These are phyloP conservation scores for Cyclina sinensis DNA, from an alignment of 1,140 invertebrate species.

Conservation along the genomic window DNA sequence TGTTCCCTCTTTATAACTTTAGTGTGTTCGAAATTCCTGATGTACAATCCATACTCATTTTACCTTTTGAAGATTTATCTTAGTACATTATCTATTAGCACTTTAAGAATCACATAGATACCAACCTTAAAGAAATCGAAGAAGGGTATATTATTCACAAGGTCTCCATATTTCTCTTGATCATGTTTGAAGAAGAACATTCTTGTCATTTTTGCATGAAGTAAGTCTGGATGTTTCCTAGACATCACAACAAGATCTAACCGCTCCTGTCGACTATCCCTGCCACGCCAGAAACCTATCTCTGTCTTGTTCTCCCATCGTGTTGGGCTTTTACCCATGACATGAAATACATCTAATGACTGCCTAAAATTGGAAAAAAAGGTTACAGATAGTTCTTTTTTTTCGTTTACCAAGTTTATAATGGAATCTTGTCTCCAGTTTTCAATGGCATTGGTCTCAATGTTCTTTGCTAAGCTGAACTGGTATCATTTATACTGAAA, in stretches of 20 bases:
- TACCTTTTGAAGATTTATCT: no score
- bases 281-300: slow-evolving; percentile 96
- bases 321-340: slow-evolving; percentile 92
- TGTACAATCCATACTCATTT: no score
- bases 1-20: no score
- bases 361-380: slow-evolving; percentile 89
- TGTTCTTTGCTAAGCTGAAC: no score
- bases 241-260: slow-evolving; percentile 94
- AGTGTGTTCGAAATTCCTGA: no score
- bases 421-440: no score
- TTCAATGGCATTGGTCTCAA: no score
- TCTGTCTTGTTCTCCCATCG: slow-evolving; percentile 92
- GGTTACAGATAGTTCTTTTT: not conserved
- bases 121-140: slow-evolving; percentile 98
- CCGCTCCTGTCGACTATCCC: slow-evolving; percentile 93
- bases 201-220: slow-evolving; percentile 97
- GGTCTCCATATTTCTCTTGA: slow-evolving; percentile 93
- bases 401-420: no score
- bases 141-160: slow-evolving; percentile 94
- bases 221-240: slow-evolving; percentile 91
- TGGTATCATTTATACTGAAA: no score
- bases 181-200: slow-evolving; percentile 98
- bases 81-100: no score
- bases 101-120: slow-evolving; percentile 52
- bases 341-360: slow-evolving; percentile 95